phyloP scores from a whole-genome alignment of 2,888 invertebrate species.

The Volucella inflata region DNA sequence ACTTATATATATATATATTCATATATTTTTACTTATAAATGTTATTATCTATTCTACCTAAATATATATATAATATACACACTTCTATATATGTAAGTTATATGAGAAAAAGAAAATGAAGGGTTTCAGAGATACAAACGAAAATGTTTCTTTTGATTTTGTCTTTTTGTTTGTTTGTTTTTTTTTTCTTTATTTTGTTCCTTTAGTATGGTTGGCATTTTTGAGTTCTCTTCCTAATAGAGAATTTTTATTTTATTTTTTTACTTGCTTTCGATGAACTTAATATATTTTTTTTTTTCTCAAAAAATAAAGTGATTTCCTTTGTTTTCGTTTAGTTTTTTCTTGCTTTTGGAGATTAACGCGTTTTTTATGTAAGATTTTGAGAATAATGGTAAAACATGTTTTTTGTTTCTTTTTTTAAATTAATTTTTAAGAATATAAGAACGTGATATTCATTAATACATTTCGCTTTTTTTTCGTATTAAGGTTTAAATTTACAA shows the following conservation, averaged over 20 bases:
- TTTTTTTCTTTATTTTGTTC: slow-evolving; percentile 7
- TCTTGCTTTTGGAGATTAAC: slow-evolving; percentile 5
- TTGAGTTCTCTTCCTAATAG: neutral
- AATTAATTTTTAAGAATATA: slow-evolving; percentile 33
- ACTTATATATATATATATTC: slow-evolving; percentile 26
- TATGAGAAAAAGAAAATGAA: slow-evolving; percentile 51
- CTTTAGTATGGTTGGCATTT: slow-evolving; percentile 6
- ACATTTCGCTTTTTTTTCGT: slow-evolving; percentile 48
- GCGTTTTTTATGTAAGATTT: neutral
- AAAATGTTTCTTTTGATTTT: slow-evolving; percentile 47
- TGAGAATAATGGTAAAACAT: slow-evolving; percentile 8
- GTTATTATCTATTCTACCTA: slow-evolving; percentile 50
- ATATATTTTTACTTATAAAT: slow-evolving; percentile 67
- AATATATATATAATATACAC: slow-evolving; percentile 46
- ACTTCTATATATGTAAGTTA: slow-evolving; percentile 45
- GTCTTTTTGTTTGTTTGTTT: slow-evolving; percentile 20
- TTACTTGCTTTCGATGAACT: neutral
- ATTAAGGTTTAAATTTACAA: slow-evolving; percentile 49
- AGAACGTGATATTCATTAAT: slow-evolving; percentile 68
- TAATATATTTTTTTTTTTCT: neutral
- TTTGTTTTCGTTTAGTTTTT: neutral
- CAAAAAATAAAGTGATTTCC: no score
- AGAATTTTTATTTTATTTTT: slow-evolving; percentile 16
- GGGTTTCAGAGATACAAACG: slow-evolving; percentile 71
- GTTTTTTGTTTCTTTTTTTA: neutral